Base-by-base conservation (phyloP, 2,888 invertebrate species). In the Lagria hirta region DNA sequence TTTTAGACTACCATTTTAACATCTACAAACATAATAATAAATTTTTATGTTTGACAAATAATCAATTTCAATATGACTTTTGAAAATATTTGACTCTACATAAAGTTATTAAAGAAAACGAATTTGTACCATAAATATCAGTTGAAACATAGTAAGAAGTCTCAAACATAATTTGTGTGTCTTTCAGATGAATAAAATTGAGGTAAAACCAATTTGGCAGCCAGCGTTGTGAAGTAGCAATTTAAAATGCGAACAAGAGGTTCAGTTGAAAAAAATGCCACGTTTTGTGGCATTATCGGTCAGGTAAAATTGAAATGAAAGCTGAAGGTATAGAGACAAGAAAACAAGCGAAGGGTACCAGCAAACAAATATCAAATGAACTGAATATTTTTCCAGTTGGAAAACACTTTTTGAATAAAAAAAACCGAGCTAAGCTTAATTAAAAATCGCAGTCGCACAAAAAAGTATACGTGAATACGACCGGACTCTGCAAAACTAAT, bases 361-460 rank as follows among this genome's bases (percentile, higher is more conserved):
- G 58, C 55, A 57, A 60, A 64, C 64, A 65, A 66, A 66, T 63
- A 66, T 62, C 65, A 67, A 70, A 68, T 68, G 68, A 68, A 69
- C 66, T 65, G 68, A 63, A 69, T 65, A 68, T 67, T 68, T 68
- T 69, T 68, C 66, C 68, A 63, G 66, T 64, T 62, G 65, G 62
- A 68, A 68, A 68, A 65, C 66, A 66, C 68, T 67, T 68, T 66
- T 64, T 63, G 66, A 65, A 69, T 69, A 65, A 66, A 67, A 64
- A n/a, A 68, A 67, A 63, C 61, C 60, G 65, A 65, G 62, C 64
- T 64, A 62, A 64, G 67, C 69, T 69, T 70, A 71, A 70, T 71
- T 70, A 70, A 71, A 70, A 71, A 68, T 69, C 65, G 65, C 63
- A 65, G 61, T 66, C 60, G 61, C 57, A 64, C 63, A 66, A 62